Base-by-base conservation (phyloP, 2,888 invertebrate genomes). In the Bombylius major region DNA sequence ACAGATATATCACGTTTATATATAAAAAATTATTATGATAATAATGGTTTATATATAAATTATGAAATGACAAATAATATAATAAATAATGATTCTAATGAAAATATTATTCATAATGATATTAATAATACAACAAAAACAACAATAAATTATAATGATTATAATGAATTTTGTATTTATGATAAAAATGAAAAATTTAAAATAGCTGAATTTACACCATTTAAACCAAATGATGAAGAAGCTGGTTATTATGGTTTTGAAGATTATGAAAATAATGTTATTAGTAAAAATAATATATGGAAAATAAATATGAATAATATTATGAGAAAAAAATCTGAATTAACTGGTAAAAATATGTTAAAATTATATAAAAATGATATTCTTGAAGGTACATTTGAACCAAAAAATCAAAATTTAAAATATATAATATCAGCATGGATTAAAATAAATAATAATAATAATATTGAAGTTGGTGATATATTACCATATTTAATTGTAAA, bases 231-330 rank as follows among this genome's bases (percentile, higher is more conserved):
- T 5, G 48, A 53, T 33, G 53, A 58, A 7, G 6, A n/a, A 4
- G 53, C 53, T 31, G 53, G 53, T 8, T 58, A 58, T 31, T 53
- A 51, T 5, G 58, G 58, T 13, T 58, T 58, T n/a, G 58, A 58
- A 36, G 53, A 55, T 47, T 58, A 58, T 34, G 58, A 58, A n/a
- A n/a, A n/a, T n/a, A n/a, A n/a, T n/a, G n/a, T n/a, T n/a, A n/a
- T n/a, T n/a, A n/a, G n/a, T n/a, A n/a, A n/a, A n/a, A n/a, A n/a
- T n/a, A n/a, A n/a, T n/a, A n/a, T n/a, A 32, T 3, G 9, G 33
- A 58, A 58, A 9, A 5, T 23, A 12, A 58, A 55, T 31, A n/a
- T n/a, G n/a, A 55, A 53, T 1, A 55, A 58, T 42, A 13, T 58
- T 42, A 36, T 55, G 50, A 52, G 54, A 31, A 53, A 53, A 44